Conservation (phyloP, 2,113 vertebrate genomes). For the Tragulus kanchil region DNA sequence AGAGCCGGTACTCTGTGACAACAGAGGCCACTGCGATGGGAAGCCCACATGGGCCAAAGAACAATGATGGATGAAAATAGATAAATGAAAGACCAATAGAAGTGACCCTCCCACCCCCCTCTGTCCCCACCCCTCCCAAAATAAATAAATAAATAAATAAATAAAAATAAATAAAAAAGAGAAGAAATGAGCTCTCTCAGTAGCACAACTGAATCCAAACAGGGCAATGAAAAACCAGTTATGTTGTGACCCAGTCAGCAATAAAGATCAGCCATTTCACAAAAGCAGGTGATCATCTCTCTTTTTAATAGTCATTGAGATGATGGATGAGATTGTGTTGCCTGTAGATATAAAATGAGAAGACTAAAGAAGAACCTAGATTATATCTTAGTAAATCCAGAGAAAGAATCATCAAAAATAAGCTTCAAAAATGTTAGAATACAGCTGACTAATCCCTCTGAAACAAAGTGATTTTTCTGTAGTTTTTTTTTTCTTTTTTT, state of each 20-base stretch:
- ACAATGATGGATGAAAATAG: no score
- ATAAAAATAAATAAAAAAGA: neutral
- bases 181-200: neutral
- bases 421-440: neutral
- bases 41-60: no score
- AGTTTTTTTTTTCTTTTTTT: neutral
- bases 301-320: constrained; percentile 5
- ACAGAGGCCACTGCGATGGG: no score
- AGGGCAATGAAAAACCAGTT: neutral
- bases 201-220: neutral
- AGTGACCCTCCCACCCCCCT: no score
- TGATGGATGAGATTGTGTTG: neutral
- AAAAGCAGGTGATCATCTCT: neutral
- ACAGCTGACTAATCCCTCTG: neutral
- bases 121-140: neutral
- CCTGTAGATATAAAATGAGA: neutral
- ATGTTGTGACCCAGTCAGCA: neutral
- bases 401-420: neutral
- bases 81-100: no score
- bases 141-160: neutral
- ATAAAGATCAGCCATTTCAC: neutral
- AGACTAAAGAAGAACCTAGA: neutral
- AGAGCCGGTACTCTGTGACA: no score
- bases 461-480: neutral
- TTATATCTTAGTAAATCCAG: neutral